A percentile compares a stretch with the other conserved stretches of the same genome.
Conservation (phyloP, 2,113 vertebrate species). For the Scalopus aquaticus region DNA sequence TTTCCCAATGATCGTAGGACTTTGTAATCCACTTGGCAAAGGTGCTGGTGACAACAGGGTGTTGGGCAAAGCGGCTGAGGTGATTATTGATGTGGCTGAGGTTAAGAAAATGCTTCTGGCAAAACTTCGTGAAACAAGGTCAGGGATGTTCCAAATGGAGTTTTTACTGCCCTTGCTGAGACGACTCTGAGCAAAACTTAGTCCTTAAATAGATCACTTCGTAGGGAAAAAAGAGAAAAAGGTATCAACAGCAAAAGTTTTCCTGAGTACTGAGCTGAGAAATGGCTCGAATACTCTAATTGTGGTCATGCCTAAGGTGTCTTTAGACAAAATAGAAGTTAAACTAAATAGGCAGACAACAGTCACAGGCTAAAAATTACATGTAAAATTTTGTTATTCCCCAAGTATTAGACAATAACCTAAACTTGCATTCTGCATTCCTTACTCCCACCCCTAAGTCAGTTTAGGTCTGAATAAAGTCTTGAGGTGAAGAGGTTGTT, state of each 20-base stretch:
- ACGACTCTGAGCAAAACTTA: not conserved
- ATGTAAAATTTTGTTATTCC: not conserved
- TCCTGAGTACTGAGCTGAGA: slow-evolving; percentile 31
- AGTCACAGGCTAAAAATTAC: slow-evolving; percentile 30
- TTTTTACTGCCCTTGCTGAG: not conserved
- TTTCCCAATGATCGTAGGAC: slow-evolving; percentile 51
- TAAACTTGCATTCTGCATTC: not conserved
- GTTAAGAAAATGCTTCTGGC: slow-evolving; percentile 39
- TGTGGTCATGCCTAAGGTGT: not conserved
- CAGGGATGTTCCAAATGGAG: slow-evolving; percentile 18
- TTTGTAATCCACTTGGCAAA: slow-evolving; percentile 61
- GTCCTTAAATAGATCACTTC: not conserved
- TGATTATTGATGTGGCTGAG: not conserved
- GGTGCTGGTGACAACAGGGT: slow-evolving; percentile 18
- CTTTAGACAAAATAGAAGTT: not conserved
- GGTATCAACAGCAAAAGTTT: not conserved
- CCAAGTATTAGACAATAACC: not conserved
- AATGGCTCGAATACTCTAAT: slow-evolving; percentile 12
- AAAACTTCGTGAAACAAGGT: slow-evolving; percentile 18
- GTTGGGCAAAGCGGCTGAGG: slow-evolving; percentile 47
- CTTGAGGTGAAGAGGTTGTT: not conserved
- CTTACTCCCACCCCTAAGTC: not conserved
- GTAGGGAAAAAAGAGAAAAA: not conserved
- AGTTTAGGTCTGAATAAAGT: not conserved
- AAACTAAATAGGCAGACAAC: not conserved